Conservation (phyloP, 2,113 vertebrate genomes). For the Pachycephala philippinensis region DNA sequence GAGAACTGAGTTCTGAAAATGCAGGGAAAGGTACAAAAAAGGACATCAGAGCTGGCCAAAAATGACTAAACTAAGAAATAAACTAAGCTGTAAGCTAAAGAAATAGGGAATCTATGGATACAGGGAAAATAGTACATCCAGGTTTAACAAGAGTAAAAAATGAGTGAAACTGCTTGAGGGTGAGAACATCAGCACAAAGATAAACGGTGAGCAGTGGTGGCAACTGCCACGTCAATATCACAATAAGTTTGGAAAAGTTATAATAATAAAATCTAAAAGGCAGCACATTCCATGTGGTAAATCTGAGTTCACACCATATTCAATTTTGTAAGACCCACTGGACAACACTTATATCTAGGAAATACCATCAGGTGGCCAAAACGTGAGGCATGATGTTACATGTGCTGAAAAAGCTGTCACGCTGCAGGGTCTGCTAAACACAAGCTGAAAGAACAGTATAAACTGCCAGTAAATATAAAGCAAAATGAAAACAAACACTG, state of each 20-base stretch:
- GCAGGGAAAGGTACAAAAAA: not conserved
- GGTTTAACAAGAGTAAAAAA: not conserved
- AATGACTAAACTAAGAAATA: not conserved
- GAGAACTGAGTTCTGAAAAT: not conserved
- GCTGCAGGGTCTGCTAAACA: constrained; percentile 1
- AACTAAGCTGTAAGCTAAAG: not conserved
- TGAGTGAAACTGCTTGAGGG: not conserved
- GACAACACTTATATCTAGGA: not conserved
- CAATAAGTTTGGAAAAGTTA: not conserved
- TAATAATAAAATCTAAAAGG: not conserved
- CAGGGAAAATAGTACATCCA: not conserved
- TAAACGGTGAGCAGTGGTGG: not conserved
- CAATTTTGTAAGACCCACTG: not conserved
- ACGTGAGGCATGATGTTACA: not conserved
- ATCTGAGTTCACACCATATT: not conserved
- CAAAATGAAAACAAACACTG: constrained; percentile 56
- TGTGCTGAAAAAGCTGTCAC: constrained; percentile 12
- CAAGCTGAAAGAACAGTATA: constrained; percentile 33
- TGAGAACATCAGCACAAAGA: not conserved
- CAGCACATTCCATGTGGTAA: not conserved
- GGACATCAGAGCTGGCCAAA: not conserved
- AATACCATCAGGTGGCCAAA: not conserved
- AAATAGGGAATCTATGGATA: not conserved
- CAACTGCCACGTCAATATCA: not conserved
- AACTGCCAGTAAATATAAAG: constrained; percentile 61